Percentiles rank a stretch among this genome's conserved stretches.
These are phyloP conservation scores for Entosphenus tridentatus DNA, from an alignment of 2,113 vertebrate species.

Conservation along the genomic window DNA sequence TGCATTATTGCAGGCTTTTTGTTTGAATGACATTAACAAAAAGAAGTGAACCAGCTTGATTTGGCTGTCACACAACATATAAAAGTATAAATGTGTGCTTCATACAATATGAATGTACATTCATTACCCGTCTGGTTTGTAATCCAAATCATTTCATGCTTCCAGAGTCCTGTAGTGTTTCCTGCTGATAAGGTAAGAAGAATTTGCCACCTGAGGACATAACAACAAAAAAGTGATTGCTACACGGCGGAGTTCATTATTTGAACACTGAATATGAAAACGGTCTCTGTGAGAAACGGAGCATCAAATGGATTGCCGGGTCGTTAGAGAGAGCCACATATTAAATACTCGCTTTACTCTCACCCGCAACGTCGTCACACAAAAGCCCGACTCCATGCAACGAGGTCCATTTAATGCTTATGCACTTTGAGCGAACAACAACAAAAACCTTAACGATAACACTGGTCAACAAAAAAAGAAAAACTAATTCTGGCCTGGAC, in stretches of 20 bases:
- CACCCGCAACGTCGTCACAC: constrained; percentile 13
- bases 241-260: neutral
- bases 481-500: too few species aligned
- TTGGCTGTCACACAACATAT: constrained; percentile 20
- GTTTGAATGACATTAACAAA: constrained; percentile 16
- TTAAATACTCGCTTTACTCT: neutral
- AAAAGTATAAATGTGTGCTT: constrained; percentile 20
- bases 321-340: neutral
- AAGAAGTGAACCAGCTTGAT: constrained; percentile 19
- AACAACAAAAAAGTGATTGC: constrained; percentile 24
- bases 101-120: constrained; percentile 18
- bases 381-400: constrained; percentile 16
- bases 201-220: constrained; percentile 77
- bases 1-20: constrained; percentile 13
- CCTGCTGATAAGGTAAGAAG: constrained; percentile 72
- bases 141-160: constrained; percentile 80
- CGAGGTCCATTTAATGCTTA: constrained; percentile 8
- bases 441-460: too few species aligned
- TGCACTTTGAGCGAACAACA: too few species aligned
- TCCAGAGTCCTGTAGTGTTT: constrained; percentile 47
- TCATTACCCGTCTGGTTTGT: constrained; percentile 81
- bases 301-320: neutral
- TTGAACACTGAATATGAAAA: constrained; percentile 3
- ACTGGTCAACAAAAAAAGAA: too few species aligned
- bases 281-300: neutral